phyloP scores from a whole-genome alignment of 1,140 invertebrate species.

The Diachasmimorpha longicaudata region DNA sequence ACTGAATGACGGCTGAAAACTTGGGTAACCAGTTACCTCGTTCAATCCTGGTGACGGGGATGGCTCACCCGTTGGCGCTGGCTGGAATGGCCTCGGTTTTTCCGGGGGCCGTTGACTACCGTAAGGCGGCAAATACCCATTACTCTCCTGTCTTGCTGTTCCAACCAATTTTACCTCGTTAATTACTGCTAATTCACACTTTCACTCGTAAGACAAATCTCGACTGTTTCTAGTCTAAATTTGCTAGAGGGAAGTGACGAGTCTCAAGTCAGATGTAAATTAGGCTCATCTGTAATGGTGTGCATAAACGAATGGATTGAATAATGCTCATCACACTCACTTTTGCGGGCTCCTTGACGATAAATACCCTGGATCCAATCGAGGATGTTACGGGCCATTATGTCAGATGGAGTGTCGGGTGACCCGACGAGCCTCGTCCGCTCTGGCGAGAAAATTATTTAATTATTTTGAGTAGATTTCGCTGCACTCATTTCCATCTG shows the following conservation, averaged over 20 bases:
- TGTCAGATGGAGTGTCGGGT: constrained; percentile 60
- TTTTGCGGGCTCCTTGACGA: constrained; percentile 70
- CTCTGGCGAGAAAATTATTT: constrained; percentile 32
- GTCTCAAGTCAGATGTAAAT: background rate
- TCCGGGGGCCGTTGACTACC: constrained; percentile 68
- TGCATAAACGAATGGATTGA: too few species aligned
- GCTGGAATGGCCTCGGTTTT: constrained; percentile 72
- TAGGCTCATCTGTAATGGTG: too few species aligned
- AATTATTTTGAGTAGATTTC: background rate
- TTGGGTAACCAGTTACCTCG: constrained; percentile 43
- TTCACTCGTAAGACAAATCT: background rate
- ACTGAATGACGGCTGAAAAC: constrained; percentile 39
- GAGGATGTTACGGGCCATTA: constrained; percentile 75
- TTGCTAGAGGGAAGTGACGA: background rate
- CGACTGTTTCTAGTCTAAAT: background rate
- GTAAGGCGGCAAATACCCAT: constrained; percentile 66
- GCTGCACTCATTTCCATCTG: background rate
- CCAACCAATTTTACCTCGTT: background rate
- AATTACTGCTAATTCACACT: constrained; percentile 8
- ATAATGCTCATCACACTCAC: constrained; percentile 54
- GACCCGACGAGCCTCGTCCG: constrained; percentile 44
- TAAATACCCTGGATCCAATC: constrained; percentile 76
- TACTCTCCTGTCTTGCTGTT: constrained; percentile 67
- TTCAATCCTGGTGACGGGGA: constrained; percentile 44
- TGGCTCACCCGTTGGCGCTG: constrained; percentile 43